Percentiles rank a stretch among this genome's conserved stretches.
phyloP scores from a whole-genome alignment of 2,113 vertebrate species.

The Hemichromis elongatus region DNA sequence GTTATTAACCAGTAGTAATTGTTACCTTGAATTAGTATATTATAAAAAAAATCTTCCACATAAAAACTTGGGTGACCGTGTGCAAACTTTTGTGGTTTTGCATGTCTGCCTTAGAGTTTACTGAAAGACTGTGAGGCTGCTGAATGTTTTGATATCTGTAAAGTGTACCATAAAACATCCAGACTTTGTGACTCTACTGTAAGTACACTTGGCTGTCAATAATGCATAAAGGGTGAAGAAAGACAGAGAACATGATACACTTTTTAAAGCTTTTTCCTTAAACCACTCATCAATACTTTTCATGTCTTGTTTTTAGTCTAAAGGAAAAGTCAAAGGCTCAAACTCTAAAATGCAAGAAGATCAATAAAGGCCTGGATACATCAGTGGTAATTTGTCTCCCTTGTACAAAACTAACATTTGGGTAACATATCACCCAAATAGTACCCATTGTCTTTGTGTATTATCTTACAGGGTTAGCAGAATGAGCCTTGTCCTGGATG shows the following conservation, averaged over 20 bases:
- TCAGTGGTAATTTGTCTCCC: not conserved
- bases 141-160: not conserved
- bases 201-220: not conserved
- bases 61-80: not conserved
- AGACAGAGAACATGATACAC: not conserved
- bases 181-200: not conserved
- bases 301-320: not conserved
- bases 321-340: not conserved
- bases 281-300: not conserved
- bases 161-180: not conserved
- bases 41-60: not conserved
- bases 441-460: not conserved
- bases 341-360: not conserved
- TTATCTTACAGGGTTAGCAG: not conserved
- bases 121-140: not conserved
- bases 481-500: not conserved
- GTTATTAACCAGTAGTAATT: not conserved
- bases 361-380: not conserved
- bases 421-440: not conserved
- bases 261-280: not conserved
- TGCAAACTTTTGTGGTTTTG: not conserved
- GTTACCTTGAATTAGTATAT: not conserved
- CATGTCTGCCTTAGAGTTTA: not conserved
- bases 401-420: not conserved
- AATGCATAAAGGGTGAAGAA: not conserved